These are phyloP conservation scores for Poecilia wingei DNA, from an alignment of 2,797 vertebrate genomes.

Conservation along the genomic window DNA sequence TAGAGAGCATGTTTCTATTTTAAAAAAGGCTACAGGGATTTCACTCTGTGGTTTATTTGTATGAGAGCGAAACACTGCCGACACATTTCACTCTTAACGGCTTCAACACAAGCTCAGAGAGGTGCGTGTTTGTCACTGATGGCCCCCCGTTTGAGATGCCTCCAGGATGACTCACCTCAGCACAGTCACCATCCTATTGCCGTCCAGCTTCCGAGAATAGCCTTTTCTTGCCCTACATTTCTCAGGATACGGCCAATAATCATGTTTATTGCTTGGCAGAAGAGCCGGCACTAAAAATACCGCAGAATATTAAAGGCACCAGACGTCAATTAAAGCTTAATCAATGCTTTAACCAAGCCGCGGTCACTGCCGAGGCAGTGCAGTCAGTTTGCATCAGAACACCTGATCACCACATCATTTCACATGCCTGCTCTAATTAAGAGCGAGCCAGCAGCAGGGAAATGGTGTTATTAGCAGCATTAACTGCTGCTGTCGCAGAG, in stretches of 20 bases:
- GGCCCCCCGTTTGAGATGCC: slow-evolving; percentile 36
- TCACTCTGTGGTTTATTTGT: slow-evolving; percentile 46
- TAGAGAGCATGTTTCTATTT: slow-evolving; percentile 37
- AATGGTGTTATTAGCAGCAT: slow-evolving; percentile 29
- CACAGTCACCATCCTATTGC: slow-evolving; percentile 40
- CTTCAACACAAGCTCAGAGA: slow-evolving; percentile 37
- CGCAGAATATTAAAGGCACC: slow-evolving; percentile 34
- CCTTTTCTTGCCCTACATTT: slow-evolving; percentile 43
- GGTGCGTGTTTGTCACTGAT: slow-evolving; percentile 26
- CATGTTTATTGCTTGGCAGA: slow-evolving; percentile 35
- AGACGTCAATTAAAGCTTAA: slow-evolving; percentile 41
- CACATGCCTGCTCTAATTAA: slow-evolving; percentile 33
- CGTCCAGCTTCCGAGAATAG: slow-evolving; percentile 47
- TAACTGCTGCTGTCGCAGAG: slow-evolving; percentile 22
- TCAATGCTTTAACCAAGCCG: slow-evolving; percentile 35
- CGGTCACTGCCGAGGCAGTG: slow-evolving; percentile 11
- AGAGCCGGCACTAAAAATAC: slow-evolving; percentile 30
- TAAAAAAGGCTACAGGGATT: slow-evolving; percentile 30
- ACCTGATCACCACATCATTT: slow-evolving; percentile 41
- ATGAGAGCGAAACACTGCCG: slow-evolving; percentile 29
- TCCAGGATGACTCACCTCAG: slow-evolving; percentile 59
- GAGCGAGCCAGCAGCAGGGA: slow-evolving; percentile 17
- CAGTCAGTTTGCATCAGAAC: slow-evolving; percentile 21
- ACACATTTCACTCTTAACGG: slow-evolving; percentile 36
- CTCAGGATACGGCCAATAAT: slow-evolving; percentile 48